A percentile compares a stretch with the other conserved stretches of the same genome.
These are phyloP conservation scores for Eupithecia inturbata DNA, from an alignment of 2,888 invertebrate genomes.

Conservation along the genomic window DNA sequence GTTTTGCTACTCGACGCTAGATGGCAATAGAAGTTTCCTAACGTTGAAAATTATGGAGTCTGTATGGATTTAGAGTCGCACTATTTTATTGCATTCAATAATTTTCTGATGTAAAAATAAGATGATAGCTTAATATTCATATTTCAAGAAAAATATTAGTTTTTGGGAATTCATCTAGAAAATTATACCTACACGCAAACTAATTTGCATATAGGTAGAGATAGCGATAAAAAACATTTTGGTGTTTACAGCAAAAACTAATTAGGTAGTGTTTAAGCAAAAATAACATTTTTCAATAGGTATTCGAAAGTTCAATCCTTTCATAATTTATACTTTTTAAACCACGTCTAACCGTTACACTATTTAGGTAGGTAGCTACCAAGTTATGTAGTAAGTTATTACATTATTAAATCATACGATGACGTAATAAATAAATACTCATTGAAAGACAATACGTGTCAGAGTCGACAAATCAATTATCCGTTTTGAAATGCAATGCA, in stretches of 20 bases:
- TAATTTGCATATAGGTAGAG: no score
- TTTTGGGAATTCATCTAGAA: neutral
- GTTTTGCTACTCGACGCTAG: constrained; percentile 64
- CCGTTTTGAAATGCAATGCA: neutral
- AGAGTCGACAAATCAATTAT: neutral
- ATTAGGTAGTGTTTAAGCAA: no score
- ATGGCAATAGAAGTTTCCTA: constrained; percentile 51
- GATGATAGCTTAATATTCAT: neutral
- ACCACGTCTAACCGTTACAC: no score
- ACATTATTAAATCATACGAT: neutral
- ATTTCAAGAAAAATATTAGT: neutral
- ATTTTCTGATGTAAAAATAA: neutral
- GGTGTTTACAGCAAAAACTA: no score
- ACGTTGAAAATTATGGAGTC: neutral
- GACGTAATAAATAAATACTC: constrained; percentile 1
- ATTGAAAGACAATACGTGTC: neutral
- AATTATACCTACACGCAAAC: neutral
- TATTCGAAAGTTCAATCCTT: no score
- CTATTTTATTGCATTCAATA: no score
- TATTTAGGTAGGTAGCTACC: no score
- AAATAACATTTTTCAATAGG: no score
- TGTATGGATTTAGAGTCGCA: neutral
- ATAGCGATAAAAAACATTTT: no score
- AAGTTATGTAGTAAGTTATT: neutral
- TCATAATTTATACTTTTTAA: no score